phyloP scores from a whole-genome alignment of 2,113 vertebrate genomes.

The Sprattus sprattus region DNA sequence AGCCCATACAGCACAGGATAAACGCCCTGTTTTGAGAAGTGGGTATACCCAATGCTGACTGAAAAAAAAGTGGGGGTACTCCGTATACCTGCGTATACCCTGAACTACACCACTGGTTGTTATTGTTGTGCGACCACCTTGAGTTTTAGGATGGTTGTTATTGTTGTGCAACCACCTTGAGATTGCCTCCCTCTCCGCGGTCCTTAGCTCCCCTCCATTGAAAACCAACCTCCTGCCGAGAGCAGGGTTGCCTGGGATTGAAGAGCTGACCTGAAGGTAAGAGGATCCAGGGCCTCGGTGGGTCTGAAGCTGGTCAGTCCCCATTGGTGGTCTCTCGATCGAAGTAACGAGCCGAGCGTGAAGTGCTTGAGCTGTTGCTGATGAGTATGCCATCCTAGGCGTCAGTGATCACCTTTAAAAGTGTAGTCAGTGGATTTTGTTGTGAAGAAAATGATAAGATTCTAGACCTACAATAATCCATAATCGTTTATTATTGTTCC shows the following conservation, averaged over 20 bases:
- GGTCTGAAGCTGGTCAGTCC: background rate
- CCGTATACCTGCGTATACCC: too few species aligned
- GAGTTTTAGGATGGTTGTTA: background rate
- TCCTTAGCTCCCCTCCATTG: background rate
- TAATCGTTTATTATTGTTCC: too few species aligned
- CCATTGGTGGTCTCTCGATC: background rate
- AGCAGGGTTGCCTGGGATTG: background rate
- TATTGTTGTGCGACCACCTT: background rate
- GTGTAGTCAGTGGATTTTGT: background rate
- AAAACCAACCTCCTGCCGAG: background rate
- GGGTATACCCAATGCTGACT: too few species aligned
- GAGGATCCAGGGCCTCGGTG: constrained; percentile 66
- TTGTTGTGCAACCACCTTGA: background rate
- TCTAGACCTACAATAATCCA: background rate
- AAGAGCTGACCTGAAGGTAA: constrained; percentile 56
- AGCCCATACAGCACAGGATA: too few species aligned
- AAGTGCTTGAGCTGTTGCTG: background rate
- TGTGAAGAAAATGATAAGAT: background rate
- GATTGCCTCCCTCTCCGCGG: background rate
- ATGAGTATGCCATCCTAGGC: background rate
- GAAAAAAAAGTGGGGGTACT: too few species aligned
- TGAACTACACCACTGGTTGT: too few species aligned
- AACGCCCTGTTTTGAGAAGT: too few species aligned
- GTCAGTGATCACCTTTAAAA: too few species aligned
- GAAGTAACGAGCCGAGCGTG: background rate